These are phyloP conservation scores for Galemys pyrenaicus DNA, from an alignment of 2,113 vertebrate species.

Conservation along the genomic window DNA sequence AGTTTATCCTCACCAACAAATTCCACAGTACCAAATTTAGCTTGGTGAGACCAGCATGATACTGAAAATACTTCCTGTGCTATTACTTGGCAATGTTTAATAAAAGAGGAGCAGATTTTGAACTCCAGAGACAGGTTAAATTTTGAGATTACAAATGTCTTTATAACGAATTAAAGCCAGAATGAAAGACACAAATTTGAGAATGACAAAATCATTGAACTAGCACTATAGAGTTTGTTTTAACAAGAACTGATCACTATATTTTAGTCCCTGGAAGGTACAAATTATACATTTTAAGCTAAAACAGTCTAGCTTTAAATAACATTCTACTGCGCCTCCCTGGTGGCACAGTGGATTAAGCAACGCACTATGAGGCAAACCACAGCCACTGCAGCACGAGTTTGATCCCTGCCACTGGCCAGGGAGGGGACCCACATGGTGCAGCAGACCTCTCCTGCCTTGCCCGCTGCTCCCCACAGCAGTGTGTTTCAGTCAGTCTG, in stretches of 20 bases:
- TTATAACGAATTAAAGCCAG: slow-evolving; percentile 46
- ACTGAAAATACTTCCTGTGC: slow-evolving; percentile 67
- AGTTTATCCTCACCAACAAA: slow-evolving; percentile 74
- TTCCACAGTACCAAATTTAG: slow-evolving; percentile 72
- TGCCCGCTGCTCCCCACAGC: no score
- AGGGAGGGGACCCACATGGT: no score
- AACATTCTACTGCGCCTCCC: no score
- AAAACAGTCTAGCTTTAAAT: neutral
- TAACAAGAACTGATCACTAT: neutral
- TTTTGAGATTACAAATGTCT: slow-evolving; percentile 49
- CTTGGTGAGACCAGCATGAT: slow-evolving; percentile 55
- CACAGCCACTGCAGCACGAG: no score
- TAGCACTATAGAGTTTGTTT: neutral
- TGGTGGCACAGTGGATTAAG: no score
- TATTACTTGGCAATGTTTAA: slow-evolving; percentile 67
- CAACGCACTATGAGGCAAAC: no score
- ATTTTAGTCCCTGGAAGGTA: neutral
- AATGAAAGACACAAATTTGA: slow-evolving; percentile 52
- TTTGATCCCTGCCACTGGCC: no score
- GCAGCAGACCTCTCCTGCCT: no score
- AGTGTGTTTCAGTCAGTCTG: no score
- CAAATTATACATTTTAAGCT: slow-evolving; percentile 15
- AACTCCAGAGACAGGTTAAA: slow-evolving; percentile 66
- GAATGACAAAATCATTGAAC: slow-evolving; percentile 43
- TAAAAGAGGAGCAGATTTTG: slow-evolving; percentile 65